phyloP scores from a whole-genome alignment of 2,888 invertebrate genomes.

The Tethea ocularis region DNA sequence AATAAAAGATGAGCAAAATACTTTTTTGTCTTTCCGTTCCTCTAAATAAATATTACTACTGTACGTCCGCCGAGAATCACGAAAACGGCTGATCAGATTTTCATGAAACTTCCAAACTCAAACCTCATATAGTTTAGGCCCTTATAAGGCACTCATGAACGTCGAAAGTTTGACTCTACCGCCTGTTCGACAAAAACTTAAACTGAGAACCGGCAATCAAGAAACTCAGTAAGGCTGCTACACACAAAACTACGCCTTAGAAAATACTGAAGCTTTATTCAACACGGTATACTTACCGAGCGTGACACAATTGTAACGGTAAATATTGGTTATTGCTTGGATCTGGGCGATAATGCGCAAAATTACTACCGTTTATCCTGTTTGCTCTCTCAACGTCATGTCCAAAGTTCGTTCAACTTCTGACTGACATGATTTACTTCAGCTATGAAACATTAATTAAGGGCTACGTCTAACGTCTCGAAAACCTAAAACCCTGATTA shows the following conservation, averaged over 20 bases:
- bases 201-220: too few relatives aligned
- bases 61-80: too few relatives aligned
- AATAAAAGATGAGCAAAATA: too few relatives aligned
- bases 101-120: too few relatives aligned
- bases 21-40: too few relatives aligned
- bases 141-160: too few relatives aligned
- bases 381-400: constrained; percentile 17
- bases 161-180: too few relatives aligned
- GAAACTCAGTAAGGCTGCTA: too few relatives aligned
- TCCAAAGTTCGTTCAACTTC: constrained; percentile 7
- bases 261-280: neutral
- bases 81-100: too few relatives aligned
- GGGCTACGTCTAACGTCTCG: neutral
- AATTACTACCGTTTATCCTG: constrained; percentile 34
- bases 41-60: too few relatives aligned
- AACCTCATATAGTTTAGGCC: too few relatives aligned
- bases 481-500: neutral
- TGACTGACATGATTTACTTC: neutral
- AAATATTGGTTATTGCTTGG: constrained; percentile 36
- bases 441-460: neutral
- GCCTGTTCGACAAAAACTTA: too few relatives aligned
- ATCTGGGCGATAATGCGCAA: constrained; percentile 40
- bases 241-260: neutral
- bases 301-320: constrained; percentile 42
- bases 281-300: constrained; percentile 10